Percentiles rank a stretch among this genome's conserved stretches.
Evolutionary conservation across 2,113 vertebrate genomes (phyloP).

Genomic region (Elephas maximus): DNA sequence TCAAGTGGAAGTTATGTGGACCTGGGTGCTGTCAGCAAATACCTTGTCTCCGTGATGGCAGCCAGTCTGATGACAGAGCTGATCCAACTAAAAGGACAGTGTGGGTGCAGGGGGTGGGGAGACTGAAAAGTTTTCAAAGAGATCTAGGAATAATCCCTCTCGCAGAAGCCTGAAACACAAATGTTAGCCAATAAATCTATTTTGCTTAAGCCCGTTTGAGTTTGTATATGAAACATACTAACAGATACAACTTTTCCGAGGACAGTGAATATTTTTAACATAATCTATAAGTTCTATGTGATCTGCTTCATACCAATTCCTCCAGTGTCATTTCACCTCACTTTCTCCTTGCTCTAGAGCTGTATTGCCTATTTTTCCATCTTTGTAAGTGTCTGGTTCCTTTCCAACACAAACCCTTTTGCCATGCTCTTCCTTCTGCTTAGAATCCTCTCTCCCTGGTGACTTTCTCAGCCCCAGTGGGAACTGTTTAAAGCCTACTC

Average conservation of each 20-base stretch:
- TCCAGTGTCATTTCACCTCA: background rate
- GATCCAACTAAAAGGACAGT: background rate
- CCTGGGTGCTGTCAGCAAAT: background rate
- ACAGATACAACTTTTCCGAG: background rate
- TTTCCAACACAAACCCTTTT: background rate
- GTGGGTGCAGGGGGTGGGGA: background rate
- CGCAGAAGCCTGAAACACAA: background rate
- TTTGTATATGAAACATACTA: background rate
- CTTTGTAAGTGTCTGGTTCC: background rate
- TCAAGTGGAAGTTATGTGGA: background rate
- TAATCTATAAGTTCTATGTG: background rate
- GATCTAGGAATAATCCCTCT: background rate
- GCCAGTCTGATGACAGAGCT: background rate
- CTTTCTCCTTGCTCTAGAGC: background rate
- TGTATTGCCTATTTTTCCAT: background rate
- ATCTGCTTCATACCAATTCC: background rate
- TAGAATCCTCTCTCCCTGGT: background rate
- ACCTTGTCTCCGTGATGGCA: background rate
- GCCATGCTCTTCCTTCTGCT: background rate
- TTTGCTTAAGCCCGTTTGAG: background rate
- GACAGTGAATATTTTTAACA: background rate
- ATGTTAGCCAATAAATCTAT: background rate
- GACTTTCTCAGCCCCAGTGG: background rate
- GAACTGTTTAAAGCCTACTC: background rate
- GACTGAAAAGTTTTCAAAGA: background rate